Evolutionary conservation across 1,140 invertebrate species (phyloP).

Genomic region (Drosophila eugracilis): DNA sequence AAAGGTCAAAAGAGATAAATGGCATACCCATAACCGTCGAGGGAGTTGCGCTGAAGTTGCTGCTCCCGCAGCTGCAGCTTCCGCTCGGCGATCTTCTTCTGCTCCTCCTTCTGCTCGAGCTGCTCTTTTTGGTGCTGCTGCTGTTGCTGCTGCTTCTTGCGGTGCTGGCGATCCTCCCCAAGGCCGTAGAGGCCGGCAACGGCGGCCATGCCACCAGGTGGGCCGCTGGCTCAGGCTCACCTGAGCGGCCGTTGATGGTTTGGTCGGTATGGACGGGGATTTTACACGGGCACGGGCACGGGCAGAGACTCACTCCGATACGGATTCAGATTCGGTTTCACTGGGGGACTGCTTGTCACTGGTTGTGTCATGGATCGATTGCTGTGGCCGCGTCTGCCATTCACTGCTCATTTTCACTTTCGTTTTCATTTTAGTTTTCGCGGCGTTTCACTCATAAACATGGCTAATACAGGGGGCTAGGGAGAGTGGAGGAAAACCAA

Average conservation of each 20-base stretch:
- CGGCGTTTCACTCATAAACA: constrained; percentile 5
- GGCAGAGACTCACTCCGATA: constrained; percentile 16
- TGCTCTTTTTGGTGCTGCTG: constrained; percentile 82
- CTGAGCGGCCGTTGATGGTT: background rate
- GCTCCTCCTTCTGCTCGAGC: constrained; percentile 82
- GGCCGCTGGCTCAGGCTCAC: constrained; percentile 10
- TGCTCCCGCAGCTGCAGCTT: constrained; percentile 74
- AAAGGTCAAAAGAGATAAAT: too few relatives aligned
- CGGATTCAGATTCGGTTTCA: constrained; percentile 1
- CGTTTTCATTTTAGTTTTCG: constrained; percentile 28
- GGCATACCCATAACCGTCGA: constrained; percentile 77
- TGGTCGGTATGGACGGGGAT: background rate
- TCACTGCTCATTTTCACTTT: constrained; percentile 27
- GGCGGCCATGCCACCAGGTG: constrained; percentile 72
- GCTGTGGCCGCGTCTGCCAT: constrained; percentile 27
- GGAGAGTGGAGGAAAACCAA: background rate
- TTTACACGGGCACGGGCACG: background rate
- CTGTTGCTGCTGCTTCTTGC: constrained; percentile 82
- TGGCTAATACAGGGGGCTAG: constrained; percentile 5
- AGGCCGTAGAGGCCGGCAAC: constrained; percentile 84
- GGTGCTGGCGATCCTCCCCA: constrained; percentile 84
- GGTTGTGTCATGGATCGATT: constrained; percentile 39
- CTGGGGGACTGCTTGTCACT: constrained; percentile 33
- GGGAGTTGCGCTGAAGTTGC: constrained; percentile 71
- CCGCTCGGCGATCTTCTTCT: constrained; percentile 80